A percentile compares a stretch with the other conserved stretches of the same genome.
These are phyloP conservation scores for Diphyllodes magnificus DNA, from an alignment of 2,113 vertebrate genomes.

Conservation along the genomic window DNA sequence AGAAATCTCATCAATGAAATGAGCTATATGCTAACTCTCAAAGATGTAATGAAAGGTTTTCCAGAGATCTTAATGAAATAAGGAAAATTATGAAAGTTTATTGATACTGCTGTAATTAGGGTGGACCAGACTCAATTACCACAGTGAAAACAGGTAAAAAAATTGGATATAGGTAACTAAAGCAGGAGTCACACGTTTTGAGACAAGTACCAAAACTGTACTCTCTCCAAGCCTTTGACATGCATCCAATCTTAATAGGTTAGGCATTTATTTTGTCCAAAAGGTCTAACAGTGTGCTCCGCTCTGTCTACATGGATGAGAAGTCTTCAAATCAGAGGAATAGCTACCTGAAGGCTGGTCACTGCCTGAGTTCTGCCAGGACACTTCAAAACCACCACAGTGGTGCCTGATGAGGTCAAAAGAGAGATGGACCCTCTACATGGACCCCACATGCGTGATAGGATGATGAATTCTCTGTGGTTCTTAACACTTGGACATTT, in stretches of 20 bases:
- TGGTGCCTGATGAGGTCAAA: background rate
- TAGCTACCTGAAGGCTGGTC: background rate
- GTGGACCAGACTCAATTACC: background rate
- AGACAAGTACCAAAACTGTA: background rate
- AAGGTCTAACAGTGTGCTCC: background rate
- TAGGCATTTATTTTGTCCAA: background rate
- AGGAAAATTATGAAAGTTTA: background rate
- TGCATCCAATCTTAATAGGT: background rate
- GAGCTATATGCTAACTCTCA: background rate
- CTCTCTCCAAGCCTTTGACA: fast-evolving
- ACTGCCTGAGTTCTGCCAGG: background rate
- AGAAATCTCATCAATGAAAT: background rate
- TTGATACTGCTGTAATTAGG: background rate
- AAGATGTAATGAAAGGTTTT: background rate
- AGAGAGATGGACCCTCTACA: background rate
- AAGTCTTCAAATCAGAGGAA: background rate
- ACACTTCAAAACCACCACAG: background rate
- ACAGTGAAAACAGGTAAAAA: background rate
- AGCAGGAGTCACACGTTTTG: background rate
- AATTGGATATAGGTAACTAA: background rate
- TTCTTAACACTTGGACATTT: background rate
- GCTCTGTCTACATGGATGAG: no score
- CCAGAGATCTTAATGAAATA: background rate
- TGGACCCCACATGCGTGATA: fast-evolving
- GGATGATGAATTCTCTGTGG: background rate